Conservation (phyloP, 1,140 invertebrate species). For the Mycetomoellerius zeteki region DNA sequence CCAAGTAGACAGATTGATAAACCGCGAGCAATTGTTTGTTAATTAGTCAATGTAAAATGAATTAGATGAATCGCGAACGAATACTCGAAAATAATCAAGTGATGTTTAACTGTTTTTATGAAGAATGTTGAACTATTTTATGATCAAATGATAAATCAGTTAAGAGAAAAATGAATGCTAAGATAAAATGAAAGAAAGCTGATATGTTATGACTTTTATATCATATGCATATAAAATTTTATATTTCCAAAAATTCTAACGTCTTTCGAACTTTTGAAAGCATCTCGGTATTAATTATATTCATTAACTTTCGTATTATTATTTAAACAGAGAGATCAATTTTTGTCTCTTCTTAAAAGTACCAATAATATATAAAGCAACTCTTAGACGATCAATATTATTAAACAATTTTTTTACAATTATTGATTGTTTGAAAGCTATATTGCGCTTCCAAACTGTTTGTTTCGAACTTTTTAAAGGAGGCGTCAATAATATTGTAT, state of each 20-base stretch:
- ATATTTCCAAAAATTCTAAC: background rate
- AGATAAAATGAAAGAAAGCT: background rate
- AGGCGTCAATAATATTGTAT: too few relatives aligned
- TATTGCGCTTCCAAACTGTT: too few relatives aligned
- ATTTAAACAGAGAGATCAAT: background rate
- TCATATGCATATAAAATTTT: background rate
- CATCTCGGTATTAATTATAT: background rate
- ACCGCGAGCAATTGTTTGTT: slow-evolving; percentile 2
- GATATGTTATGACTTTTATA: background rate
- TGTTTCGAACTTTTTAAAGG: too few relatives aligned
- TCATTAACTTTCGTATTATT: background rate
- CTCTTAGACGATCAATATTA: too few relatives aligned
- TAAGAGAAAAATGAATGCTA: background rate
- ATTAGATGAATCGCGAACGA: background rate
- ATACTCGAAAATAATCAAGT: background rate
- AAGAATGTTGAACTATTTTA: background rate
- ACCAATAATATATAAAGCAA: too few relatives aligned
- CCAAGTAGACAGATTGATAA: slow-evolving; percentile 4
- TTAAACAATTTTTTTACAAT: too few relatives aligned
- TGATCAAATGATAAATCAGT: background rate
- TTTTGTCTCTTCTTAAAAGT: too few relatives aligned
- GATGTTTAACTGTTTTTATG: background rate
- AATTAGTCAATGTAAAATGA: slow-evolving; percentile 19
- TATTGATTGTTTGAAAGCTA: too few relatives aligned
- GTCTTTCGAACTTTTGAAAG: background rate